A percentile compares a stretch with the other conserved stretches of the same genome.
These are phyloP conservation scores for Morone saxatilis DNA, from an alignment of 2,113 vertebrate species.

Conservation along the genomic window DNA sequence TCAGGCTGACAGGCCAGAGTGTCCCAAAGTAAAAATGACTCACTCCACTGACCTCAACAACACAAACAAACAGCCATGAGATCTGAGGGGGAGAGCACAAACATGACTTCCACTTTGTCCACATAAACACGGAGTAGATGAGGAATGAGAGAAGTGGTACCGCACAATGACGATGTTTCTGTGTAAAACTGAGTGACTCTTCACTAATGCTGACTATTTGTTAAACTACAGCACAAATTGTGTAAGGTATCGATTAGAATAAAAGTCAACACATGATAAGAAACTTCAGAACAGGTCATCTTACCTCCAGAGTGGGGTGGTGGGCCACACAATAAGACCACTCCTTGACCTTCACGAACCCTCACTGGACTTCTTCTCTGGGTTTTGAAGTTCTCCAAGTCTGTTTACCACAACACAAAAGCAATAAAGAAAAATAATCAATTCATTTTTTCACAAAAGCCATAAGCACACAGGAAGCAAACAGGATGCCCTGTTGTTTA, in stretches of 20 bases:
- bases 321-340: slow-evolving; percentile 94
- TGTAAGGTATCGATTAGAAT: background rate
- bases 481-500: slow-evolving; percentile 26
- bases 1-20: slow-evolving; percentile 58
- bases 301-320: slow-evolving; percentile 88
- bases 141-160: slow-evolving; percentile 11
- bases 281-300: background rate
- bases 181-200: background rate
- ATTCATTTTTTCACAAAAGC: slow-evolving; percentile 35
- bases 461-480: slow-evolving; percentile 23
- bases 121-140: slow-evolving; percentile 37
- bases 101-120: slow-evolving; percentile 41
- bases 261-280: background rate
- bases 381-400: slow-evolving; percentile 95
- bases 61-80: slow-evolving; percentile 58
- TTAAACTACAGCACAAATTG: background rate
- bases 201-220: background rate
- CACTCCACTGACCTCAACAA: slow-evolving; percentile 62
- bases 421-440: slow-evolving; percentile 48
- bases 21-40: slow-evolving; percentile 72
- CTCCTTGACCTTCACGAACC: slow-evolving; percentile 94
- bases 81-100: slow-evolving; percentile 35
- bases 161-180: background rate
- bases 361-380: slow-evolving; percentile 92
- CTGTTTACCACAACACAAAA: slow-evolving; percentile 81